Evolutionary conservation across 1,140 invertebrate genomes (phyloP), one percentile per base, ranked within the genome.

Genomic region (Drosophila ficusphila): DNA sequence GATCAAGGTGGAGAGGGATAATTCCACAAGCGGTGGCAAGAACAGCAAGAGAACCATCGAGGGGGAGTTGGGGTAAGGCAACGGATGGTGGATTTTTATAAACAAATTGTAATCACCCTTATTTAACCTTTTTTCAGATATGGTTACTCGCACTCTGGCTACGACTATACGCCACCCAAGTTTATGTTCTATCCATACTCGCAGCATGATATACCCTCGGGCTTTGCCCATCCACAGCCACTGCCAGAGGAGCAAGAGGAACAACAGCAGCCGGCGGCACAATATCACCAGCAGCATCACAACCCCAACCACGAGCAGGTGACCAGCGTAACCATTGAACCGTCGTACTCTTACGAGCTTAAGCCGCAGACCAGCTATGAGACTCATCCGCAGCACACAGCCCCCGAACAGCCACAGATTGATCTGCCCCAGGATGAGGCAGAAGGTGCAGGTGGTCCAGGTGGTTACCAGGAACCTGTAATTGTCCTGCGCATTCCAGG

Each of bases 121-220:
- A 5, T 3, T 31, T 7, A 12, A 0, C 14, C 14, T 7, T 42
- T 47, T 47, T 51, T 3, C 57, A 91, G 90, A 1, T 91, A 91
- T 69, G 90, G 90, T 39, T 89, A 82, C 52, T 56, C 77, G 0
- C 86, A 91, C 47, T 56, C 46, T 41, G 89, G 89, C 9, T 91
- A 90, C 33, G 72, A 90, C 11, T 91, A 91, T 42, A 73, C 73
- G 4, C 79, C 85, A 25, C 90, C 90, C 38, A 91, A 90, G 51
- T 91, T 89, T 38, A 89, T 88, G 81, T 90, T 91, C 42, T 91
- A 91, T 49, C 90, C 90, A 0, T 91, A 91, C 68, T 91, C 90
- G 0, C 90, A 91, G 49, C 76, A 91, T 0, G 77, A 91, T 33
- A 89, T 91, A 27, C 76, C 60, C 11, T 47, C 60, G 6, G 60